Evolutionary conservation across 2,797 vertebrate species (phyloP).

Genomic region (Hyperoplus immaculatus): DNA sequence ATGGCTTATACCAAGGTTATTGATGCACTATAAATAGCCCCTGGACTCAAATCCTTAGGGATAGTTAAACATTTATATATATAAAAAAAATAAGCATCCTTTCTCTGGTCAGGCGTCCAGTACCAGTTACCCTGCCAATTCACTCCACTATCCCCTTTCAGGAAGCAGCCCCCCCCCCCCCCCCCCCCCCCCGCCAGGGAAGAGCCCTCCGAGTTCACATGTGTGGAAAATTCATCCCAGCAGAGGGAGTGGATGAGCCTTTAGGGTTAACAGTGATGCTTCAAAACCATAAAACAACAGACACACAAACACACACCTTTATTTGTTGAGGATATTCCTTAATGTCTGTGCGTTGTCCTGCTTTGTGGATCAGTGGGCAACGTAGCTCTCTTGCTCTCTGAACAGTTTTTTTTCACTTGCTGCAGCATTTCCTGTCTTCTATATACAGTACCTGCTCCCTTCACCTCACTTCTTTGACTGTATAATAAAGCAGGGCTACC

Average conservation of each 20-base stretch:
- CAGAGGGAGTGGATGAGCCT: constrained; percentile 44
- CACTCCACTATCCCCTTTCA: constrained; percentile 5
- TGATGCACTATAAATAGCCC: constrained; percentile 19
- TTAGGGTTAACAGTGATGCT: constrained; percentile 10
- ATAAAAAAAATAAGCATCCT: constrained; percentile 20
- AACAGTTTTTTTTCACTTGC: constrained; percentile 30
- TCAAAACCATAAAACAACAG: constrained; percentile 6
- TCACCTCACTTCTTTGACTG: constrained; percentile 33
- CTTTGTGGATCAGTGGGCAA: constrained; percentile 45
- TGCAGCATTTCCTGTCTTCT: constrained; percentile 17
- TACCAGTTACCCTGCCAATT: constrained; percentile 2
- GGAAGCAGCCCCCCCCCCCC: constrained; percentile 23
- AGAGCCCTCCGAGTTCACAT: constrained; percentile 11
- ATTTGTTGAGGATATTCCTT: constrained; percentile 27
- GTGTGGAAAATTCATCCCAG: constrained; percentile 38
- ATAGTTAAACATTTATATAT: neutral
- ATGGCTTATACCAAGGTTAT: constrained; percentile 16
- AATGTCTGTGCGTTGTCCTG: constrained; percentile 20
- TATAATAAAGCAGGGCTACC: constrained; percentile 12
- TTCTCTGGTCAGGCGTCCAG: constrained; percentile 36
- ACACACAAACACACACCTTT: constrained; percentile 2
- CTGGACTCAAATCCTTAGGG: constrained; percentile 30
- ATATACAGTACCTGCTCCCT: constrained; percentile 4
- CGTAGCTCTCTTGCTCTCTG: constrained; percentile 19
- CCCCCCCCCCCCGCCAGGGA: neutral